Evolutionary conservation across 2,113 vertebrate species (phyloP), one percentile per base, ranked within the genome.

Genomic region (Pungitius pungitius): DNA sequence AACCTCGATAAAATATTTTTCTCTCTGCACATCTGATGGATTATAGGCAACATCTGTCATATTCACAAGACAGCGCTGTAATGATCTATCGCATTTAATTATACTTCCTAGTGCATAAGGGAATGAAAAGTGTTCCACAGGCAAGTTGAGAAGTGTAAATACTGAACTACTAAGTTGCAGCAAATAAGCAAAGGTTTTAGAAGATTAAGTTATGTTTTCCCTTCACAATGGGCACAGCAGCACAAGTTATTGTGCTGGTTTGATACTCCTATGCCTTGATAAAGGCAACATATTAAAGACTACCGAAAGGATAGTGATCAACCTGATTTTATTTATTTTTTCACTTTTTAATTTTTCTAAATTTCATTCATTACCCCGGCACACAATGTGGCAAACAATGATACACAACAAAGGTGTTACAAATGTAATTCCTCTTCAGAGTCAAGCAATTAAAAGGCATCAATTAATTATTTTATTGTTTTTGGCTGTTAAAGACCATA

Each of bases 211-310:
- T 1, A 30, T 35, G 63, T 64, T 64, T 69, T 62, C 47, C 42
- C 51, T 70, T 6, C 55, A 26, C 43, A 18, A 17, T 37, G 14
- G 12, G 8, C 4, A 8, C 27, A 69, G 68, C 37, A 54, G 52
- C n/a, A 58, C 3, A 58, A 42, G 20, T 49, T 55, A 22, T 56
- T 40, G 39, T 24, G 52, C n/a, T n/a, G n/a, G n/a, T n/a, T n/a
- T n/a, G n/a, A n/a, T n/a, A n/a, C n/a, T n/a, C n/a, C n/a, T n/a
- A n/a, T n/a, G n/a, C n/a, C n/a, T n/a, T n/a, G n/a, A 71, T 52
- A 39, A 56, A 47, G 40, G 39, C 61, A 45, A 55, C 39, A 60
- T 22, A 18, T 60, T 66, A 39, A 65, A 47, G 9, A 56, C 14
- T 18, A 64, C 69, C 52, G 51, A 51, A 51, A 33, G 26, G 33